Evolutionary conservation across 2,888 invertebrate species (phyloP), one percentile per base, ranked within the genome.

Genomic region (Apamea sordens): DNA sequence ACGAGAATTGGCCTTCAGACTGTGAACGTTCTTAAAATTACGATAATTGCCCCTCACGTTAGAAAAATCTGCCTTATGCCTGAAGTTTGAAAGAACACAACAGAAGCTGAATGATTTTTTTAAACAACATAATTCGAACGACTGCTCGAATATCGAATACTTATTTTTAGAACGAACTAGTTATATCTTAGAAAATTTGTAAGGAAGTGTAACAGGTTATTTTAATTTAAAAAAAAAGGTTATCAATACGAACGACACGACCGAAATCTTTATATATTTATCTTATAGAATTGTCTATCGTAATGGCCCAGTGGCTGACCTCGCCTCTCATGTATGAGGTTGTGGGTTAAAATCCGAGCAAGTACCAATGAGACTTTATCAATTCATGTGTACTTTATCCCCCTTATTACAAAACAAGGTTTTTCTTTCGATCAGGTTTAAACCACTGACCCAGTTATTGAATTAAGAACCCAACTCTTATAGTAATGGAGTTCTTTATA

Each of bases 131-230:
- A 28, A 24, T 70, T 50, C 2, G 21, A 13, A 47, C 21, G 28
- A 28, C 7, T 28, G 47, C 3, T 44, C 13, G 44, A 7, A 21
- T 69, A 24, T 15, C 28, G 5, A 50, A 76, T 44, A 75, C 56
- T 44, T 32, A 63, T 63, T 18, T 44, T 8, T 41, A 28, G 28
- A 44, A 76, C n/a, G 0, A 32, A 21, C 32, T 63, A 63, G 21
- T 44, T 41, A 56, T 41, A 41, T 5, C 32, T 32, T 18, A 13
- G 21, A 75, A 32, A 75, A 7, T 18, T 53, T 47, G 13, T 5
- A 44, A 56, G 32, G 28, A 56, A 44, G 32, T 28, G 2, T 11
- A 76, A 76, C 75, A 32, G 8, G 56, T 75, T 75, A 24, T 75
- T 41, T 36, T 50, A 28, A 36, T 36, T 69, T 4, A 11, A n/a